Evolutionary conservation across 1,140 invertebrate genomes (phyloP).

Genomic region (Drosophila pruinosa): DNA sequence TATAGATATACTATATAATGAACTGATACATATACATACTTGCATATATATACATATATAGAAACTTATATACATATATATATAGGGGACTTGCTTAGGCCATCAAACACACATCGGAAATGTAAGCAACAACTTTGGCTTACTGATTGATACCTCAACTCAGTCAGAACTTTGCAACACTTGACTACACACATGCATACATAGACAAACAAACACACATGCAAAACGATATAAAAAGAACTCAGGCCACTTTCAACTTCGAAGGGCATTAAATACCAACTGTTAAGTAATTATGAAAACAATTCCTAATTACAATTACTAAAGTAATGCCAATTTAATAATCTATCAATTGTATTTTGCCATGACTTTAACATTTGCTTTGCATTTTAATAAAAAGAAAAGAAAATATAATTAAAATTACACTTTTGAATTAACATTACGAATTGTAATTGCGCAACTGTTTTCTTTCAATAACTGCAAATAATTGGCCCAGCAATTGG

Average conservation of each 20-base stretch:
- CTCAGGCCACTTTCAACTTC: constrained; percentile 30
- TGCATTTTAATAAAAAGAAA: constrained; percentile 2
- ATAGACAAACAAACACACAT: background rate
- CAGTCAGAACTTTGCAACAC: constrained; percentile 15
- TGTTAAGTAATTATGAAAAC: constrained; percentile 19
- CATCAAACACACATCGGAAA: background rate
- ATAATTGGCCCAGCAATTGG: constrained; percentile 1
- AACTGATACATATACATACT: constrained; percentile 72
- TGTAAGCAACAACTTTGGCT: constrained; percentile 8
- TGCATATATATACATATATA: constrained; percentile 33
- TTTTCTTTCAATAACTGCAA: constrained; percentile 13
- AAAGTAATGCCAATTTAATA: constrained; percentile 5
- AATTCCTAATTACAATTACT: constrained; percentile 22
- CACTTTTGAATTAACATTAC: background rate
- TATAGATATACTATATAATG: constrained; percentile 69
- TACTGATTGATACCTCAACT: constrained; percentile 3
- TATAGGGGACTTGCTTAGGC: constrained; percentile 10
- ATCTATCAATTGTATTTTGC: constrained; percentile 13
- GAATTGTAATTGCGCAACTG: constrained; percentile 7
- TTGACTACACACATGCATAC: background rate
- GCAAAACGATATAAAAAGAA: constrained; percentile 1
- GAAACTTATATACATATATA: constrained; percentile 12
- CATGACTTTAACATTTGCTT: constrained; percentile 3
- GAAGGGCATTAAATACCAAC: background rate
- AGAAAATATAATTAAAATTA: background rate